phyloP scores from a whole-genome alignment of 2,113 vertebrate genomes.

The Cebidichthys violaceus region DNA sequence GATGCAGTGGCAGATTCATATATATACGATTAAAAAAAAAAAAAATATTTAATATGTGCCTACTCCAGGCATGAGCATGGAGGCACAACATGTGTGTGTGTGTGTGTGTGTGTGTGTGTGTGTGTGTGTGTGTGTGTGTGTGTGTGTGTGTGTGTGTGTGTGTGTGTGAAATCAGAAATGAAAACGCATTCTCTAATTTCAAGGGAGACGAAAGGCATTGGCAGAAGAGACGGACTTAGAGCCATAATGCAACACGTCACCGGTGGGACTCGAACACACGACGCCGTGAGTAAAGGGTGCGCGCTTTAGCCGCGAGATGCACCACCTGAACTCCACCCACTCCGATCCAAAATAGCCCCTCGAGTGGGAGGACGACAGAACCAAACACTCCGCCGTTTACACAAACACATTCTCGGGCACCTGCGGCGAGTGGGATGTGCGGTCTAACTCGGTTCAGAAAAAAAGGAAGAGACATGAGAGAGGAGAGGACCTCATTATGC shows the following conservation, averaged over 20 bases:
- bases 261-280: slow-evolving; percentile 9
- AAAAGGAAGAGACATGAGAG: slow-evolving; percentile 51
- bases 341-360: slow-evolving; percentile 68
- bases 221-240: not conserved
- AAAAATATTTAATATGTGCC: slow-evolving; percentile 42
- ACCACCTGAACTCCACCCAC: slow-evolving; percentile 74
- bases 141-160: slow-evolving; percentile 28
- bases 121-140: slow-evolving; percentile 24
- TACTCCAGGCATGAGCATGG: slow-evolving; percentile 62
- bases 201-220: not conserved
- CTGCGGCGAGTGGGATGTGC: slow-evolving; percentile 68
- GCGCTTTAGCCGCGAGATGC: slow-evolving; percentile 55
- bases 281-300: slow-evolving; percentile 29
- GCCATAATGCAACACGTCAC: not conserved
- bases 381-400: slow-evolving; percentile 61
- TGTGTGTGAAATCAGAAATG: slow-evolving; percentile 9
- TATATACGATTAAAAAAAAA: slow-evolving; percentile 39
- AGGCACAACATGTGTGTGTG: slow-evolving; percentile 58
- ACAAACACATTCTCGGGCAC: slow-evolving; percentile 69
- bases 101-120: slow-evolving; percentile 36
- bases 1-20: slow-evolving; percentile 53
- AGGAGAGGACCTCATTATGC: slow-evolving; percentile 74
- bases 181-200: slow-evolving; percentile 7
- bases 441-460: slow-evolving; percentile 60
- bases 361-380: slow-evolving; percentile 71